Percentiles rank a stretch among this genome's conserved stretches.
These are phyloP conservation scores for Zophobas morio DNA, from an alignment of 1,140 invertebrate species.

Conservation along the genomic window DNA sequence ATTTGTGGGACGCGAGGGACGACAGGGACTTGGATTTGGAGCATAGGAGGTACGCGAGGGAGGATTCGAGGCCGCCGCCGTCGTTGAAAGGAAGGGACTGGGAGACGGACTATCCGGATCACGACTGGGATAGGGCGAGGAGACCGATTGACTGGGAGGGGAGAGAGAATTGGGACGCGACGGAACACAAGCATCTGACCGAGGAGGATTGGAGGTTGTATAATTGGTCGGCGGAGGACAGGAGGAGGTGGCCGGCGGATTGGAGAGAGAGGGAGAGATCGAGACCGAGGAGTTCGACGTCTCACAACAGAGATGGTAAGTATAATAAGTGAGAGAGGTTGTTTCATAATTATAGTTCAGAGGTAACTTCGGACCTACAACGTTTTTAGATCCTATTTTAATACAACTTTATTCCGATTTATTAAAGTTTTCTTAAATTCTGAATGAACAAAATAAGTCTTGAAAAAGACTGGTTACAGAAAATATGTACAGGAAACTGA, in stretches of 20 bases:
- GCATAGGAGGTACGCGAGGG: conserved; percentile 56
- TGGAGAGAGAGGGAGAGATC: conserved; percentile 64
- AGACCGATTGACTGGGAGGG: conserved; percentile 63
- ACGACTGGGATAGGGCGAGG: conserved; percentile 63
- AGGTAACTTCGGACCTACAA: no score
- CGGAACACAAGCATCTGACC: conserved; percentile 54
- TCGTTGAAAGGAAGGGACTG: conserved; percentile 58
- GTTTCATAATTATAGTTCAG: no score
- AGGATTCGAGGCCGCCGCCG: conserved; percentile 56
- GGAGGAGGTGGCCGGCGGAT: conserved; percentile 62
- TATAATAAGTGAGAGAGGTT: not conserved
- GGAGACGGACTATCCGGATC: conserved; percentile 60
- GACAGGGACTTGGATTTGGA: conserved; percentile 56
- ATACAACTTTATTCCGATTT: no score
- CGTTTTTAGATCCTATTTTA: no score
- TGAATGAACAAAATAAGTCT: no score
- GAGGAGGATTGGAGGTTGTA: conserved; percentile 66
- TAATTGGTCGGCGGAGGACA: conserved; percentile 62
- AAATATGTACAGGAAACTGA: no score
- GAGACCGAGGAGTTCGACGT: conserved; percentile 63
- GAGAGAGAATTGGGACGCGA: conserved; percentile 53
- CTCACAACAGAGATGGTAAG: conserved; percentile 52
- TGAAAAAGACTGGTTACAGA: no score
- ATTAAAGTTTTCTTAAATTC: no score
- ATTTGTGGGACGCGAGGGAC: conserved; percentile 63